Conservation (phyloP, 2,113 vertebrate species). For the Pycnonotus jocosus region DNA sequence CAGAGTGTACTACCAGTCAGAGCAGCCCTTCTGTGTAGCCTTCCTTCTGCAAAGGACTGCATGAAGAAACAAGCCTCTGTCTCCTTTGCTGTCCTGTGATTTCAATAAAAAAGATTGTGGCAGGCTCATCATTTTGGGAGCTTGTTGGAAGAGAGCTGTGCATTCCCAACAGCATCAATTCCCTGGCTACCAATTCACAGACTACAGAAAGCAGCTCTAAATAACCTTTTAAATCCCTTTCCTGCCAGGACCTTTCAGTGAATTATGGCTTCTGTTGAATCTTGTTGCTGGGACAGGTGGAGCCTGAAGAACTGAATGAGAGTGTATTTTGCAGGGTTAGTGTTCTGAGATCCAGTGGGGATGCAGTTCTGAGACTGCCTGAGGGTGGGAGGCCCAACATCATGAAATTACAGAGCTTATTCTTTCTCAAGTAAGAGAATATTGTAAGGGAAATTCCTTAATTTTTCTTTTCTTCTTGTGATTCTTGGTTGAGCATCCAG, state of each 20-base stretch:
- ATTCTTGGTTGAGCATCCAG: neutral
- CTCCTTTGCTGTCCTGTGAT: neutral
- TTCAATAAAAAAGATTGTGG: neutral
- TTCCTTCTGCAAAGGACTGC: neutral
- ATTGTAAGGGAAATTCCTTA: neutral
- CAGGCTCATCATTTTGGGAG: neutral
- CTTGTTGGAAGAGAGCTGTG: neutral
- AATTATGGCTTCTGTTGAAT: neutral
- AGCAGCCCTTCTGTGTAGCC: neutral
- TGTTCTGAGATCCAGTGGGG: neutral
- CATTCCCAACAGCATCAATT: neutral
- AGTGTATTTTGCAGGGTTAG: neutral
- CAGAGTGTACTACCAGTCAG: neutral
- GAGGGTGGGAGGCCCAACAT: neutral
- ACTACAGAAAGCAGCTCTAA: neutral
- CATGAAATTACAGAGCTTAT: neutral
- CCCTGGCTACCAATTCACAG: neutral
- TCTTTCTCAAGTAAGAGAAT: neutral
- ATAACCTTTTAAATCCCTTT: neutral
- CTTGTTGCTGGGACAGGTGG: neutral
- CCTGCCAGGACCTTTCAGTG: neutral
- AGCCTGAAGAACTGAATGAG: neutral
- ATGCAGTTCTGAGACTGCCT: neutral
- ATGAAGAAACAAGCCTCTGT: neutral
- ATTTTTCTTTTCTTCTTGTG: neutral